Percentiles rank a stretch among this genome's conserved stretches.
These are phyloP conservation scores for Tinea semifulvella DNA, from an alignment of 2,888 invertebrate species.

Conservation along the genomic window DNA sequence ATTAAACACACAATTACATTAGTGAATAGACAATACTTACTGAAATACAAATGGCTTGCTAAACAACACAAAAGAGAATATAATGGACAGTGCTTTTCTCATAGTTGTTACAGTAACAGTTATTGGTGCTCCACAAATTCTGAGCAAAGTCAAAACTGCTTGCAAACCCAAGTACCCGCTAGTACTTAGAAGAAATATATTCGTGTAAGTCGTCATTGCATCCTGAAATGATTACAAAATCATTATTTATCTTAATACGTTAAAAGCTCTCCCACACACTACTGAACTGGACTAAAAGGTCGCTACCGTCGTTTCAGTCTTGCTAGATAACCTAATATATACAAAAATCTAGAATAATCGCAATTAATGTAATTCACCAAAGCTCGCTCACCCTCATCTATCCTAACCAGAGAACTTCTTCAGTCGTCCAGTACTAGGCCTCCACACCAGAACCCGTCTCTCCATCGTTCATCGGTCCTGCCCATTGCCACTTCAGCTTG, in stretches of 20 bases:
- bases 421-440: no score
- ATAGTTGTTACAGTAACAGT: conserved; percentile 94
- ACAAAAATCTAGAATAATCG: no score
- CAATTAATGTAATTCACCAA: no score
- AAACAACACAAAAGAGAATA: conserved; percentile 92
- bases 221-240: conserved; percentile 49
- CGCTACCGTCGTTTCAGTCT: no score
- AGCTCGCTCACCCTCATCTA: no score
- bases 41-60: conserved; percentile 93
- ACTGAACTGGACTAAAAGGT: no score
- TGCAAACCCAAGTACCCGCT: conserved; percentile 94
- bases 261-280: neutral
- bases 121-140: conserved; percentile 88
- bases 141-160: conserved; percentile 89
- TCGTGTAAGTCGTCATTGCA: conserved; percentile 80
- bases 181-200: conserved; percentile 85
- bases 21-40: conserved; percentile 75
- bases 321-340: no score
- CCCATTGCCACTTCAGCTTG: no score
- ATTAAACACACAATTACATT: no score
- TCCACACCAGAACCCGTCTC: no score
- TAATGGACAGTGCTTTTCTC: conserved; percentile 90
- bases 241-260: neutral
- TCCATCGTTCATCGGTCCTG: no score
- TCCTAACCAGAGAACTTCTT: no score